Conservation (phyloP, 2,113 vertebrate genomes). For the Chauna torquata region DNA sequence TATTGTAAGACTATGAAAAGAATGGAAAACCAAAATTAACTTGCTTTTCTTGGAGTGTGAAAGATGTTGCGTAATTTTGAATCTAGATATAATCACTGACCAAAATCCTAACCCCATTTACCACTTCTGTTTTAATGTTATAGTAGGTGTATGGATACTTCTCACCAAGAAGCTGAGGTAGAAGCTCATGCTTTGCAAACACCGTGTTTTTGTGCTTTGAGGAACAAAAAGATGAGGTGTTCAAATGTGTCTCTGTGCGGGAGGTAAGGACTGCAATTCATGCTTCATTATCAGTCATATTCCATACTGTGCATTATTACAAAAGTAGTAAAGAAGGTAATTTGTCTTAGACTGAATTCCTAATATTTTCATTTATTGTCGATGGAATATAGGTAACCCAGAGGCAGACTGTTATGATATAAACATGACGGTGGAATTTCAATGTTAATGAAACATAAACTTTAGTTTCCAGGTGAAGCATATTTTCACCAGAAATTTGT, state of each 20-base stretch:
- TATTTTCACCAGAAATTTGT: neutral
- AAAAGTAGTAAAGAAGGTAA: neutral
- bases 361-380: neutral
- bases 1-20: neutral
- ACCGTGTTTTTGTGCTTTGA: neutral
- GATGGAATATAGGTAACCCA: neutral
- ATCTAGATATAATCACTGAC: neutral
- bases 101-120: neutral
- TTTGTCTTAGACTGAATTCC: neutral
- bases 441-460: neutral
- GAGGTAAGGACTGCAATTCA: neutral
- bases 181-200: neutral
- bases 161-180: neutral
- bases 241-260: neutral
- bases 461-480: neutral
- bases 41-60: neutral
- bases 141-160: neutral
- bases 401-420: neutral
- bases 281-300: neutral
- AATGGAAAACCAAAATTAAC: neutral
- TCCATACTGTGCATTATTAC: neutral
- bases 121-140: neutral
- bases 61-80: neutral
- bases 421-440: neutral
- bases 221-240: neutral